Percentiles rank a stretch among this genome's conserved stretches.
Conservation (phyloP, 2,888 invertebrate genomes). For the Apodemia mormo region DNA sequence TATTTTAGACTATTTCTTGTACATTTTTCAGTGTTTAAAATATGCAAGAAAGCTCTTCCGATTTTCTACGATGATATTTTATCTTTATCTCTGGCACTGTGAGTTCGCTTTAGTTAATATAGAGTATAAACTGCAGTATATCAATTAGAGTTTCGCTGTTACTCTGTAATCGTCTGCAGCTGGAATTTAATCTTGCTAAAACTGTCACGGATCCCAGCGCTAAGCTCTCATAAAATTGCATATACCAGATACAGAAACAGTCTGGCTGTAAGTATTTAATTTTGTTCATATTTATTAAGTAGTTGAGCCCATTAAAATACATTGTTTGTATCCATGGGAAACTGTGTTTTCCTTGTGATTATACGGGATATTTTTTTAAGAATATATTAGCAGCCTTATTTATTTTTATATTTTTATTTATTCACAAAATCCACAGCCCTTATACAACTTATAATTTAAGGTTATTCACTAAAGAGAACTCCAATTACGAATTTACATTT, state of each 20-base stretch:
- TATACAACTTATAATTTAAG: too few relatives aligned
- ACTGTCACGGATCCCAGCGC: constrained; percentile 5
- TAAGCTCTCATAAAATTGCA: constrained; percentile 5
- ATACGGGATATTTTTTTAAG: too few relatives aligned
- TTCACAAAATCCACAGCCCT: too few relatives aligned
- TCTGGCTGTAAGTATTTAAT: not conserved
- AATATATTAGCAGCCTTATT: too few relatives aligned
- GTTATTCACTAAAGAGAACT: too few relatives aligned
- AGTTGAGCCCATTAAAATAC: not conserved
- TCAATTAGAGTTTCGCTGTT: not conserved
- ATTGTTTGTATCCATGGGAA: too few relatives aligned
- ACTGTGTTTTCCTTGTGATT: too few relatives aligned
- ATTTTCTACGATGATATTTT: constrained; percentile 74
- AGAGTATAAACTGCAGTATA: not conserved
- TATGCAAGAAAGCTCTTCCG: constrained; percentile 46
- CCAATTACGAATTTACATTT: too few relatives aligned
- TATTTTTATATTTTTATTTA: too few relatives aligned
- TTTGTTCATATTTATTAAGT: not conserved
- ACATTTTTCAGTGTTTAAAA: too few relatives aligned
- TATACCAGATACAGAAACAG: constrained; percentile 2
- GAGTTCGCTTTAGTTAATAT: not conserved
- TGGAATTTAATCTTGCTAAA: constrained; percentile 9
- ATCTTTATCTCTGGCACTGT: constrained; percentile 41
- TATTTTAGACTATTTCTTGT: too few relatives aligned
- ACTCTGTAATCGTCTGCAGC: not conserved